These are phyloP conservation scores for Megamerina dolium DNA, from an alignment of 2,888 invertebrate genomes.

Conservation along the genomic window DNA sequence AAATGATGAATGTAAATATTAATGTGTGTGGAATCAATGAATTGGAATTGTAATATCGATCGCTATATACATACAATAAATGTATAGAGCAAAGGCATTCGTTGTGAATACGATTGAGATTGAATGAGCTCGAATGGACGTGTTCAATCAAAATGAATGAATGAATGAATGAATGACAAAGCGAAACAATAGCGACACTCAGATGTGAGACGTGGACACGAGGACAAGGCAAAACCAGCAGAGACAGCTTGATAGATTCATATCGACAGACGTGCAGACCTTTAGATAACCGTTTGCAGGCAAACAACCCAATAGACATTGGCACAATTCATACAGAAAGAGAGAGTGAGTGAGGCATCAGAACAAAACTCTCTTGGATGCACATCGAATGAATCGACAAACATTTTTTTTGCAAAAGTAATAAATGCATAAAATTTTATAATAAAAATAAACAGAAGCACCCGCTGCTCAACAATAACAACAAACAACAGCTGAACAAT, in stretches of 20 bases:
- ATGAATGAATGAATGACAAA: constrained; percentile 4
- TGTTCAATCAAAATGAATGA: constrained; percentile 5
- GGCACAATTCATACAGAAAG: too few species aligned
- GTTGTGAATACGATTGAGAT: neutral
- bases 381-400: neutral
- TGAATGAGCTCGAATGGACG: neutral
- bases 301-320: too few species aligned
- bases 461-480: too few species aligned
- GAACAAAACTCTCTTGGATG: neutral
- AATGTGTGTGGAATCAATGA: constrained; percentile 36
- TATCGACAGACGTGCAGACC: neutral
- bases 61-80: too few species aligned
- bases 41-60: constrained; percentile 31
- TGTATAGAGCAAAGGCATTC: constrained; percentile 1
- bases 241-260: neutral
- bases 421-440: constrained; percentile 1
- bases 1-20: constrained; percentile 37
- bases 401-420: neutral
- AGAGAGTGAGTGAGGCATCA: neutral
- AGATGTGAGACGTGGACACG: neutral
- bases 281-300: too few species aligned
- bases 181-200: neutral
- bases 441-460: neutral
- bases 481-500: too few species aligned
- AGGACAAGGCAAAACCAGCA: neutral